Conservation (phyloP, 2,797 vertebrate species). For the Gobio occitaniae region DNA sequence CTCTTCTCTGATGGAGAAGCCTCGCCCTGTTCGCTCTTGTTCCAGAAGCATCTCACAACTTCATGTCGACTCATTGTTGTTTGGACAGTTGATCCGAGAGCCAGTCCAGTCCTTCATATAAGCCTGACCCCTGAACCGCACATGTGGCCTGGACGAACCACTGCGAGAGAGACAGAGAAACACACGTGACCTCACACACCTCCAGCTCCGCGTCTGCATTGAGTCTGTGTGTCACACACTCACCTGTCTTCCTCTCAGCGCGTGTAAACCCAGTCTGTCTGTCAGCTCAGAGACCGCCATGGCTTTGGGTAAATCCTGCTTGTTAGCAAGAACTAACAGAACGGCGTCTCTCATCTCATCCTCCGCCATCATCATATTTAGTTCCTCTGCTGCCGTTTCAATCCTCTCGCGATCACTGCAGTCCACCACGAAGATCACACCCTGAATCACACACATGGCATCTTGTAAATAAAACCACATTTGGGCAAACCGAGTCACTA, state of each 20-base stretch:
- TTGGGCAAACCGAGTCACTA: too few relatives aligned
- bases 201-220: neutral
- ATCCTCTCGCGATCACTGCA: conserved; percentile 54
- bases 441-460: conserved; percentile 30
- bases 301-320: conserved; percentile 56
- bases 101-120: conserved; percentile 94
- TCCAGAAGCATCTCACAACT: conserved; percentile 66
- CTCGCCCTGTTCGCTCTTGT: too few relatives aligned
- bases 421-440: conserved; percentile 59
- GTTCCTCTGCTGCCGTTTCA: conserved; percentile 28
- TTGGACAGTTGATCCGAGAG: conserved; percentile 88
- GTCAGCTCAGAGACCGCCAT: conserved; percentile 46
- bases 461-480: neutral
- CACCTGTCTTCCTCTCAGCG: conserved; percentile 40
- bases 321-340: conserved; percentile 58
- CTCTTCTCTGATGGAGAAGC: too few relatives aligned
- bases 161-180: conserved; percentile 68
- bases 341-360: conserved; percentile 38
- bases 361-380: conserved; percentile 48
- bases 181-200: neutral
- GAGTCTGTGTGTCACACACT: neutral
- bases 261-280: conserved; percentile 40
- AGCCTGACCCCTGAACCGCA: conserved; percentile 88
- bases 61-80: conserved; percentile 40
- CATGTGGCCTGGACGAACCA: conserved; percentile 94